Evolutionary conservation across 2,113 vertebrate species (phyloP).

Genomic region (Charadrius vociferus): DNA sequence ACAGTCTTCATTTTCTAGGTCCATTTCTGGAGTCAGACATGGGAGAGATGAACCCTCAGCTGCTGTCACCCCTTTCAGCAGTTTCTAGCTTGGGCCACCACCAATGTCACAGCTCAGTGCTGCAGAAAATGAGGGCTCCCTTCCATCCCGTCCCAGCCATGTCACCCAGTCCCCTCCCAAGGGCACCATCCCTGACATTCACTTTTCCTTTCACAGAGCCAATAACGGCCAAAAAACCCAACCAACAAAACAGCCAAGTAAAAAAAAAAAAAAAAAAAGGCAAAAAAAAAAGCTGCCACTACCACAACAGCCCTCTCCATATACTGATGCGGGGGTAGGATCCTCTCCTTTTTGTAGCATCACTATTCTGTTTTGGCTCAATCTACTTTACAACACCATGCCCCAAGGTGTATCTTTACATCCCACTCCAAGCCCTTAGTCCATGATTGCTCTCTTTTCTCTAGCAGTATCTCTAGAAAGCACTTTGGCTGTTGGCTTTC

Average conservation of each 20-base stretch:
- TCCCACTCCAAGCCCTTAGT: not conserved
- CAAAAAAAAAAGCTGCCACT: not conserved
- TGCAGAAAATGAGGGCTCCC: not conserved
- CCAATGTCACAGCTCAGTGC: not conserved
- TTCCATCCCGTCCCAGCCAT: not conserved
- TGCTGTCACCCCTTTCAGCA: not conserved
- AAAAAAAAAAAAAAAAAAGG: not conserved
- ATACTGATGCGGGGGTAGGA: not conserved
- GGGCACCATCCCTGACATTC: not conserved
- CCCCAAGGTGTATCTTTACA: not conserved
- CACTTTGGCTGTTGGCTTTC: not conserved
- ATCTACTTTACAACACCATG: not conserved
- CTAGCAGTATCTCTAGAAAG: not conserved
- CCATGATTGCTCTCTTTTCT: not conserved
- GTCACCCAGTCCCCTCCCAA: not conserved
- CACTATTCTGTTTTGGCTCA: not conserved
- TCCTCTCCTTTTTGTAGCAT: not conserved
- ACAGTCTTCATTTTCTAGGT: not conserved
- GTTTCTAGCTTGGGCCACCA: not conserved
- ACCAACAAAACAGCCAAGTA: not conserved
- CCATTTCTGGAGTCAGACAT: fast-evolving
- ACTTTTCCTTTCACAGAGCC: not conserved
- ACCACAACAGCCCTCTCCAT: not conserved
- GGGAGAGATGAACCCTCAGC: not conserved
- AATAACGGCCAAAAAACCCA: not conserved